phyloP scores from a whole-genome alignment of 2,888 invertebrate genomes.

The Lobophora halterata region DNA sequence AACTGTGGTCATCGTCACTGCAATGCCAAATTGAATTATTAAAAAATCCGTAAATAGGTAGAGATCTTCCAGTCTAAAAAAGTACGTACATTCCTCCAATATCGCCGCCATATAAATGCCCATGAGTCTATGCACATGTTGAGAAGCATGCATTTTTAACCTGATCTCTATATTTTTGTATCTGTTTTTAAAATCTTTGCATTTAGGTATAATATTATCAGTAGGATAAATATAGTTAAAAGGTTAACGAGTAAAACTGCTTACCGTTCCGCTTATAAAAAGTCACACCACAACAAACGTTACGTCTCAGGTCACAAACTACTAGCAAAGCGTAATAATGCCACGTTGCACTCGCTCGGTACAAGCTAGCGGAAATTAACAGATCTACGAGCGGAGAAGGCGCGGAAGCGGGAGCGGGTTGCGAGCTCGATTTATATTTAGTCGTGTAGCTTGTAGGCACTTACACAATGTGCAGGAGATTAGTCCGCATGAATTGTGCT shows the following conservation, averaged over 20 bases:
- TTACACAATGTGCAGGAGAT: constrained; percentile 7
- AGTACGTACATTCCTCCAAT: too few relatives aligned
- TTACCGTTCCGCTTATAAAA: constrained; percentile 24
- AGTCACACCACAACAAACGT: constrained; percentile 42
- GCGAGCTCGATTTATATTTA: constrained; percentile 56
- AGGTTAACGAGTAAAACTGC: too few relatives aligned
- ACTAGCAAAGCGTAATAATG: constrained; percentile 73
- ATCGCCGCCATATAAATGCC: too few relatives aligned
- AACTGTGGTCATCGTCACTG: too few relatives aligned
- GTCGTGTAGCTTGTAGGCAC: constrained; percentile 23
- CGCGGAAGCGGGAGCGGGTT: constrained; percentile 49
- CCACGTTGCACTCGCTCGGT: constrained; percentile 62
- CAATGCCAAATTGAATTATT: too few relatives aligned
- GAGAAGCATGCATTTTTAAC: too few relatives aligned
- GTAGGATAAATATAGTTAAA: constrained; percentile 1
- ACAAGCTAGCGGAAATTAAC: constrained; percentile 77
- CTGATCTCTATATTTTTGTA: too few relatives aligned
- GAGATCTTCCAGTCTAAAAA: too few relatives aligned
- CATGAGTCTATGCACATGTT: too few relatives aligned
- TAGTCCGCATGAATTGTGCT: too few relatives aligned
- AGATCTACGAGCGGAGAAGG: constrained; percentile 55
- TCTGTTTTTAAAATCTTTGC: too few relatives aligned
- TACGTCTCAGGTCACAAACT: constrained; percentile 71
- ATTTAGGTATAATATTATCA: constrained; percentile 10
- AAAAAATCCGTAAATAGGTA: too few relatives aligned